Percentiles rank a stretch among this genome's conserved stretches.
phyloP scores from a whole-genome alignment of 1,140 invertebrate species.

The Drosophila takahashii region DNA sequence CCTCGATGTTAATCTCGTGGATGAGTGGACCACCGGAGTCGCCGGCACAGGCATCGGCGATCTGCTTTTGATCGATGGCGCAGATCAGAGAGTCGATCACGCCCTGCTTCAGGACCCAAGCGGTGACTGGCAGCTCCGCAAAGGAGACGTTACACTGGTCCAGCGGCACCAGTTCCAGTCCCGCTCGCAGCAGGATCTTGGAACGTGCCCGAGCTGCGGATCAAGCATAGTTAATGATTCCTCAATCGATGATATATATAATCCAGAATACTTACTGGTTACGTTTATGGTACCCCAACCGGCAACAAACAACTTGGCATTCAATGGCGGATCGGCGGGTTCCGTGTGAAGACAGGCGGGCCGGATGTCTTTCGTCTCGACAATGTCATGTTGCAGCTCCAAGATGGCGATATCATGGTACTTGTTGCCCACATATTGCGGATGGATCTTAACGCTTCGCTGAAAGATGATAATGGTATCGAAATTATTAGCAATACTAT shows the following conservation, averaged over 20 bases:
- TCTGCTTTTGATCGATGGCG: slow-evolving; percentile 85
- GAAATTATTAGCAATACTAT: too few relatives aligned
- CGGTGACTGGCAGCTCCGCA: slow-evolving; percentile 22
- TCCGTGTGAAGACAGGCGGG: slow-evolving; percentile 71
- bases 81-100: slow-evolving; percentile 85
- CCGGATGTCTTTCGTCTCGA: slow-evolving; percentile 22
- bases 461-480: not conserved
- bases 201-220: slow-evolving; percentile 50
- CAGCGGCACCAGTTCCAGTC: slow-evolving; percentile 52
- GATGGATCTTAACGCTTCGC: slow-evolving; percentile 55
- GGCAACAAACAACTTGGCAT: slow-evolving; percentile 51
- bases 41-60: slow-evolving; percentile 87
- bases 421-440: slow-evolving; percentile 58
- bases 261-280: slow-evolving; percentile 50
- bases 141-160: slow-evolving; percentile 45
- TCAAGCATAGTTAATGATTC: not conserved
- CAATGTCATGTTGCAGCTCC: slow-evolving; percentile 49
- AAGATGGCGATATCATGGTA: slow-evolving; percentile 77
- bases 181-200: slow-evolving; percentile 64
- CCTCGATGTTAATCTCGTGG: slow-evolving; percentile 60
- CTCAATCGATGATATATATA: not conserved
- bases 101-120: slow-evolving; percentile 33
- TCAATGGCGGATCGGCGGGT: slow-evolving; percentile 41
- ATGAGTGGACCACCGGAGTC: slow-evolving; percentile 90
- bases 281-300: slow-evolving; percentile 73